Conservation (phyloP, 2,888 invertebrate genomes). For the Caenorhabditis sp. region DNA sequence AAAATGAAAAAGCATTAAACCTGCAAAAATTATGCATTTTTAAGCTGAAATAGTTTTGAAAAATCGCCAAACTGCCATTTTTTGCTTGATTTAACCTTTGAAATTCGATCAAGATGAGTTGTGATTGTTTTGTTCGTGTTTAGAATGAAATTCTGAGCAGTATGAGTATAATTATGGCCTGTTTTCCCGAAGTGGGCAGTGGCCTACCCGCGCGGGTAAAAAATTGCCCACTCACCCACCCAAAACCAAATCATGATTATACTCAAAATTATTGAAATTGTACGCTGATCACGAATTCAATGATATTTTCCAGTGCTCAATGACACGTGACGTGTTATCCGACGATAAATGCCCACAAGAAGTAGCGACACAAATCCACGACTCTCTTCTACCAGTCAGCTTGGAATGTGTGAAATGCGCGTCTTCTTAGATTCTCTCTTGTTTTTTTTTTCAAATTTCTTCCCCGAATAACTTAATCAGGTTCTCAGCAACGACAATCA, state of each 20-base stretch:
- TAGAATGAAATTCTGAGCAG: no score
- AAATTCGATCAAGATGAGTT: no score
- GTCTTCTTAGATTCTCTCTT: background rate
- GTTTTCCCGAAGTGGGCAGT: no score
- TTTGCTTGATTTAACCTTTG: no score
- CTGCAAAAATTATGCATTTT: no score
- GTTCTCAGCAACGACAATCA: background rate
- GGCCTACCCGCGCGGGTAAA: background rate
- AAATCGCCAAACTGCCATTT: no score
- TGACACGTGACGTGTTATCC: constrained; percentile 46
- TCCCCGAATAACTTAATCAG: constrained; percentile 1
- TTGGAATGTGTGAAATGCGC: constrained; percentile 65
- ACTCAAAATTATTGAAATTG: background rate
- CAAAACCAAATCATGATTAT: background rate
- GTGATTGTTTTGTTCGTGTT: no score
- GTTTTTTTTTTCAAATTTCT: background rate
- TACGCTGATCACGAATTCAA: background rate
- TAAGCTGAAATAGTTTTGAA: no score
- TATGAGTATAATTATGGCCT: no score
- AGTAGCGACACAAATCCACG: constrained; percentile 57
- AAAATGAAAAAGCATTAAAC: no score
- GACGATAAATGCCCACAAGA: constrained; percentile 54
- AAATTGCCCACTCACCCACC: no score
- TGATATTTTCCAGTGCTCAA: constrained; percentile 57
- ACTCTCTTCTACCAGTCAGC: constrained; percentile 62